Evolutionary conservation across 2,888 invertebrate genomes (phyloP).

Genomic region (Tachina lurida): DNA sequence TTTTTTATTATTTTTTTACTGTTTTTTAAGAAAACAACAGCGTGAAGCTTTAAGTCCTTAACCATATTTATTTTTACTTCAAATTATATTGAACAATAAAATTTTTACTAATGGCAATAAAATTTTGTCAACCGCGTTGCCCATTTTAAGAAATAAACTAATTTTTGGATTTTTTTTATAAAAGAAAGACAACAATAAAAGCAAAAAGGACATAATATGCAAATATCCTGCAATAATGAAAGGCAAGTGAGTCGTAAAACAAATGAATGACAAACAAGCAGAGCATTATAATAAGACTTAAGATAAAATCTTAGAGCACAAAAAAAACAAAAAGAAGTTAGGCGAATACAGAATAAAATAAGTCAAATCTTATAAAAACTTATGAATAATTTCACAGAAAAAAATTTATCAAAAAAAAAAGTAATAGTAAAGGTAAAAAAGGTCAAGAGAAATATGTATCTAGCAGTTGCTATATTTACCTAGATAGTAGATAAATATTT

Average conservation of each 20-base stretch:
- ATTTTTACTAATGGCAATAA: slow-evolving; percentile 31
- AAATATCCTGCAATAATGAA: slow-evolving; percentile 14
- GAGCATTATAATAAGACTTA: slow-evolving; percentile 42
- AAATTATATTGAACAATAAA: slow-evolving; percentile 42
- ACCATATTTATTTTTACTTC: slow-evolving; percentile 5
- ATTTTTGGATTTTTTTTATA: slow-evolving; percentile 8
- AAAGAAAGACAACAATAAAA: not conserved
- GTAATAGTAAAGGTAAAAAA: no score
- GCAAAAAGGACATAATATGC: not conserved
- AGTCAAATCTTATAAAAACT: no score
- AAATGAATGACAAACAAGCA: slow-evolving; percentile 35
- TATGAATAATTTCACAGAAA: no score
- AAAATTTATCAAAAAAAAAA: no score
- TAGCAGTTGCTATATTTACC: no score
- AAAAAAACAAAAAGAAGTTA: not conserved
- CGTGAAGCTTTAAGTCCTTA: not conserved
- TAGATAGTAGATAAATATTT: no score
- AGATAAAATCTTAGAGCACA: slow-evolving; percentile 18
- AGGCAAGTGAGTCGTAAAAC: slow-evolving; percentile 45
- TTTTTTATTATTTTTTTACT: no score
- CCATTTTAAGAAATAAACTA: slow-evolving; percentile 6
- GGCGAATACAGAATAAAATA: not conserved
- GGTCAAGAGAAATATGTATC: no score
- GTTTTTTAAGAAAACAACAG: not conserved
- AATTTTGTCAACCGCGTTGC: not conserved